Evolutionary conservation across 2,113 vertebrate genomes (phyloP).

Genomic region (Dromas ardeola): DNA sequence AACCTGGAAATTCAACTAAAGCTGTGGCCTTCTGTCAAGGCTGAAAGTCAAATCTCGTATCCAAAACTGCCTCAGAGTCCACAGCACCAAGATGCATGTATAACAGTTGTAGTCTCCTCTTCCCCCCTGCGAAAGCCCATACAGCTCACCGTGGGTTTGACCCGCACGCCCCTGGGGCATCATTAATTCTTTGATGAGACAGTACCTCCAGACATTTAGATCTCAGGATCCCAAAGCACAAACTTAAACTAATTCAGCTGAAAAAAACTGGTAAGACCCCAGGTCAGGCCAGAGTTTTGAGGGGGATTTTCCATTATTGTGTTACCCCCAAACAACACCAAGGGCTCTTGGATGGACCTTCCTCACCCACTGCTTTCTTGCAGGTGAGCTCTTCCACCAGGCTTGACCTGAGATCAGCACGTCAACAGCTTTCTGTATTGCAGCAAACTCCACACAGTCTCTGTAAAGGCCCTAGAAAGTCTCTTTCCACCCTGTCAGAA

Average conservation of each 20-base stretch:
- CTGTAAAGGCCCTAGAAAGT: background rate
- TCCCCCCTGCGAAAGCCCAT: background rate
- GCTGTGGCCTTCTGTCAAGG: background rate
- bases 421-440: background rate
- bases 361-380: background rate
- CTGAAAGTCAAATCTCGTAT: background rate
- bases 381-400: background rate
- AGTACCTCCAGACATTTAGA: background rate
- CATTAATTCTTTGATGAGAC: background rate
- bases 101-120: background rate
- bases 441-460: background rate
- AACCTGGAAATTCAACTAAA: constrained; percentile 2
- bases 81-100: background rate
- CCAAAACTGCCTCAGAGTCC: background rate
- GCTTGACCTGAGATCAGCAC: background rate
- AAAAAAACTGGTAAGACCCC: background rate
- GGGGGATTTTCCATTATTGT: background rate
- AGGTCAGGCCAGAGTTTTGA: background rate
- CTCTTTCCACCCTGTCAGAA: background rate
- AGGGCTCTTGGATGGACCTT: background rate
- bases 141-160: background rate
- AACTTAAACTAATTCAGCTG: background rate
- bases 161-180: background rate
- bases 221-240: background rate
- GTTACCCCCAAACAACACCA: background rate